Percentiles rank a stretch among this genome's conserved stretches.
These are phyloP conservation scores for Drosophila barbarae DNA, from an alignment of 2,888 invertebrate species.

Conservation along the genomic window DNA sequence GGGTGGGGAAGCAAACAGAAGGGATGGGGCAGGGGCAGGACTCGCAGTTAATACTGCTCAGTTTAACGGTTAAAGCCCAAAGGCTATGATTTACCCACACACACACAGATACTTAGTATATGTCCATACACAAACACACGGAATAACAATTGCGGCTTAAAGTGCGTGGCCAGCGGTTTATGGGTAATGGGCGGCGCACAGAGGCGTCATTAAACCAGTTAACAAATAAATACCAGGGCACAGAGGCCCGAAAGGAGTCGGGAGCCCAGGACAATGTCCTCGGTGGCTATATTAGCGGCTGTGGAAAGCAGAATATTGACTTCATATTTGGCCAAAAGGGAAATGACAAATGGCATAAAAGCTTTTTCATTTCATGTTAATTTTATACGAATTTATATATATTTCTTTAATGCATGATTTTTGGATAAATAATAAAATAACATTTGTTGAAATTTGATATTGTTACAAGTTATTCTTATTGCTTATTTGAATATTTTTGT, in stretches of 20 bases:
- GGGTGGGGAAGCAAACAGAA: background rate
- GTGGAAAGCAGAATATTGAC: conserved; percentile 13
- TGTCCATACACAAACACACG: conserved; percentile 10
- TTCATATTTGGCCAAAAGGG: conserved; percentile 17
- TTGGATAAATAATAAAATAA: background rate
- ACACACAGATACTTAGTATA: conserved; percentile 21
- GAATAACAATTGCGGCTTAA: conserved; percentile 61
- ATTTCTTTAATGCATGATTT: background rate
- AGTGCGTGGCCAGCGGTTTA: conserved; percentile 69
- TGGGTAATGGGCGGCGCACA: conserved; percentile 43
- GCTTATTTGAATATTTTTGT: background rate
- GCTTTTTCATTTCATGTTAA: background rate
- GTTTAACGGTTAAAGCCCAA: conserved; percentile 74
- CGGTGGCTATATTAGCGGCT: conserved; percentile 11
- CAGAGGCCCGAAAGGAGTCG: conserved; percentile 17
- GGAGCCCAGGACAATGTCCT: conserved; percentile 21
- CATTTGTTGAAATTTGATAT: too few relatives aligned
- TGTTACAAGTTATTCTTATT: background rate
- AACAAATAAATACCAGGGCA: conserved; percentile 69
- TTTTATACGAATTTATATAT: background rate
- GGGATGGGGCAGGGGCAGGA: background rate
- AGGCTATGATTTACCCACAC: conserved; percentile 65
- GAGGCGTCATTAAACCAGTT: conserved; percentile 73
- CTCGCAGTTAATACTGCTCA: conserved; percentile 66
- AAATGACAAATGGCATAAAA: background rate